These are phyloP conservation scores for Piezodorus guildinii DNA, from an alignment of 1,140 invertebrate species.

Conservation along the genomic window DNA sequence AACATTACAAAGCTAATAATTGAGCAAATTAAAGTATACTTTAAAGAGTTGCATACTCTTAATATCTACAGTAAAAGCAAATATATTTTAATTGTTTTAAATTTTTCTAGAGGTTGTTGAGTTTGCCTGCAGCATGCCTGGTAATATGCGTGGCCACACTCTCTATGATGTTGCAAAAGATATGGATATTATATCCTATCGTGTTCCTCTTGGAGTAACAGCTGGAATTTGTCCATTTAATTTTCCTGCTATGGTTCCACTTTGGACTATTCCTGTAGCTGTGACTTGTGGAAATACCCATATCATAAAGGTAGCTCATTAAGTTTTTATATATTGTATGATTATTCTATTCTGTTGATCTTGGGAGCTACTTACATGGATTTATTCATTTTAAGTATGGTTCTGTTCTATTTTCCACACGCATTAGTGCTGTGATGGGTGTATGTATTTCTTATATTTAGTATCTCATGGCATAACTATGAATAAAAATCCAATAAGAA, in stretches of 20 bases:
- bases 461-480: too few relatives aligned
- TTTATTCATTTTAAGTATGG: too few relatives aligned
- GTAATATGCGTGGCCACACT: constrained; percentile 83
- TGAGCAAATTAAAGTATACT: too few relatives aligned
- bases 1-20: too few relatives aligned
- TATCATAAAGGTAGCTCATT: constrained; percentile 44
- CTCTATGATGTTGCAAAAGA: constrained; percentile 84
- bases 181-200: constrained; percentile 83
- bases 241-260: constrained; percentile 98
- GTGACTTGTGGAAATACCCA: constrained; percentile 78
- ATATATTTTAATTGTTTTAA: neutral
- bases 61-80: too few relatives aligned
- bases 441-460: too few relatives aligned
- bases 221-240: constrained; percentile 88
- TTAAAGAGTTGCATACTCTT: too few relatives aligned
- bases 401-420: too few relatives aligned
- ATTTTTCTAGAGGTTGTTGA: constrained; percentile 80
- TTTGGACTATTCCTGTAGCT: constrained; percentile 97
- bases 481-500: too few relatives aligned
- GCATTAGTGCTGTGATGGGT: too few relatives aligned
- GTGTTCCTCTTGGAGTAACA: constrained; percentile 78
- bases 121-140: constrained; percentile 86
- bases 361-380: too few relatives aligned
- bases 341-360: too few relatives aligned
- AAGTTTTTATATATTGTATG: neutral